A percentile compares a stretch with the other conserved stretches of the same genome.
phyloP scores from a whole-genome alignment of 2,113 vertebrate species.

The Lepidothrix coronata region DNA sequence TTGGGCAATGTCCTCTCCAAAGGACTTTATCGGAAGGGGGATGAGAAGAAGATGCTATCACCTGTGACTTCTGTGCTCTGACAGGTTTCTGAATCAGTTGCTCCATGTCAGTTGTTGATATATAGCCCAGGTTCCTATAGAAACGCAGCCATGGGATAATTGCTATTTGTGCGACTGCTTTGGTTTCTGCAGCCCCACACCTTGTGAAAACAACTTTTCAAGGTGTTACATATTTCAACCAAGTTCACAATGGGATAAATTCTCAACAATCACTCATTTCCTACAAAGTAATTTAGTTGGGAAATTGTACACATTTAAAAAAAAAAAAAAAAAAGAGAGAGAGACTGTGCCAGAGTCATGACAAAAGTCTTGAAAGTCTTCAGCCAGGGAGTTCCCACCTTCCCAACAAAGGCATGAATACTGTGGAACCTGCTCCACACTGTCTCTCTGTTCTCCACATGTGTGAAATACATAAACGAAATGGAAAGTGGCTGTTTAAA shows the following conservation, averaged over 20 bases:
- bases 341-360: background rate
- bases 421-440: background rate
- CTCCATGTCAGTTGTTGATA: background rate
- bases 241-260: background rate
- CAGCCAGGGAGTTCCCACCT: background rate
- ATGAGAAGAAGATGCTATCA: background rate
- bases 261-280: background rate
- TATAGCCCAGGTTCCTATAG: background rate
- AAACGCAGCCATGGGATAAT: background rate
- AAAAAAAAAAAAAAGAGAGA: background rate
- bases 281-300: background rate
- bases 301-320: background rate
- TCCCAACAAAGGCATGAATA: background rate
- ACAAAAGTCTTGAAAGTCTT: background rate
- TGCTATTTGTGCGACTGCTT: background rate
- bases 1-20: background rate
- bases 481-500: conserved; percentile 9
- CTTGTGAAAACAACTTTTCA: background rate
- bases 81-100: background rate
- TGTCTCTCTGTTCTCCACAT: background rate
- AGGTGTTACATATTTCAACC: background rate
- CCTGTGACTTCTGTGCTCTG: background rate
- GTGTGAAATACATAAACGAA: background rate
- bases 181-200: fast-evolving
- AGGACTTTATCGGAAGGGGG: background rate